Evolutionary conservation across 2,797 vertebrate genomes (phyloP), one percentile per base, ranked within the genome.

Genomic region (Sebastes diaconus): DNA sequence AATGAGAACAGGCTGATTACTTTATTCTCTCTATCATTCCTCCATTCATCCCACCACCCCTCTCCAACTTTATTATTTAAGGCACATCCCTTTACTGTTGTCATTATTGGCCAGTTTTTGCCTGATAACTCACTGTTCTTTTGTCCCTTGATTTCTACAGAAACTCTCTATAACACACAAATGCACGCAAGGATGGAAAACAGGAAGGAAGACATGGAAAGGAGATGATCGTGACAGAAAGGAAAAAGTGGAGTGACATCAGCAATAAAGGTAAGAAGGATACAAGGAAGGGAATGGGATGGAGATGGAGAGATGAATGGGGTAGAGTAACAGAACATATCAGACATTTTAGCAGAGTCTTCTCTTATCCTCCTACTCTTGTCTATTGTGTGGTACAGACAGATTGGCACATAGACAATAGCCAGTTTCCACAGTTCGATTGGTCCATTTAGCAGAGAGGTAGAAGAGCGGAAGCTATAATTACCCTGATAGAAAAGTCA

Each of bases 381-480:
- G 14, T 66, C 9, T 18, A 2, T 36, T 71, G 9, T 68, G 11
- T 32, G 32, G 30, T 20, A 9, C 11, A n/a, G 24, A 67, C n/a
- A 1, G 25, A 63, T 24, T 59, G 46, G 11, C 16, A 79, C 36
- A 39, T 36, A 57, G 12, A 57, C 73, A 27, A 8, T 42, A 58
- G 32, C 32, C 11, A 11, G 8, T 70, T 70, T 7, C 29, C 30
- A 60, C 46, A 52, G 27, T 75, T 61, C 4, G 8, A 83, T 72
- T 80, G 14, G 27, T 80, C 59, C 16, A 60, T 67, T 81, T 58
- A 61, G 24, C 18, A 68, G 14, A 11, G 71, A 11, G 71, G 68
- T 61, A 39, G 42, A 36, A 84, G 57, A 59, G 24, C 13, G 32
- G 66, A 79, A 84, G 60, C 70, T 73, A 30, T 34, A 79, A 11